Conservation (phyloP, 2,797 vertebrate genomes). For the Gouania willdenowi region DNA sequence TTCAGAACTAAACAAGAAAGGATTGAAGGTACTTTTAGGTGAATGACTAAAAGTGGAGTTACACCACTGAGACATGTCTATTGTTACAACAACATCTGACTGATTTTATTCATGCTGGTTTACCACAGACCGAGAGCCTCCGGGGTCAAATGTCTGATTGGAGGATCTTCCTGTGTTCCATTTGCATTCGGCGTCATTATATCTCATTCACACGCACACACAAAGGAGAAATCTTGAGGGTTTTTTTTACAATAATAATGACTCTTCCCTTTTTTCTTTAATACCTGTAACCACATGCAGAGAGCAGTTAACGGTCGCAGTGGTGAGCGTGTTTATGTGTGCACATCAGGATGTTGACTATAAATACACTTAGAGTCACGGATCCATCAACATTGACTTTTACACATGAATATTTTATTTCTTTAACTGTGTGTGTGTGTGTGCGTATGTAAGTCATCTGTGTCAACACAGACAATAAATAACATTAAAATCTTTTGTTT, state of each 20-base stretch:
- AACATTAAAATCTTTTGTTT: background rate
- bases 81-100: background rate
- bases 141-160: too few relatives aligned
- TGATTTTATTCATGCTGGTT: background rate
- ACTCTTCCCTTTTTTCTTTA: constrained; percentile 1
- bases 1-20: too few relatives aligned
- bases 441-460: too few relatives aligned
- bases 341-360: constrained; percentile 28
- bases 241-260: background rate
- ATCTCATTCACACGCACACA: background rate
- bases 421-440: too few relatives aligned
- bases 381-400: constrained; percentile 29
- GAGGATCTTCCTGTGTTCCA: background rate
- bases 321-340: constrained; percentile 2
- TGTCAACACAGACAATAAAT: too few relatives aligned
- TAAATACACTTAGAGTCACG: constrained; percentile 54
- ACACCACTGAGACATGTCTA: too few relatives aligned
- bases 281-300: constrained; percentile 23
- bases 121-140: background rate
- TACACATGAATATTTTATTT: constrained; percentile 1
- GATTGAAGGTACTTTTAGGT: background rate
- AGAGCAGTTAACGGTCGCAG: constrained; percentile 44
- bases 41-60: background rate
- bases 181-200: constrained; percentile 12
- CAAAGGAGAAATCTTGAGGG: background rate